These are phyloP conservation scores for Alviniconcha marisindica DNA, from an alignment of 1,140 invertebrate genomes.

Conservation along the genomic window DNA sequence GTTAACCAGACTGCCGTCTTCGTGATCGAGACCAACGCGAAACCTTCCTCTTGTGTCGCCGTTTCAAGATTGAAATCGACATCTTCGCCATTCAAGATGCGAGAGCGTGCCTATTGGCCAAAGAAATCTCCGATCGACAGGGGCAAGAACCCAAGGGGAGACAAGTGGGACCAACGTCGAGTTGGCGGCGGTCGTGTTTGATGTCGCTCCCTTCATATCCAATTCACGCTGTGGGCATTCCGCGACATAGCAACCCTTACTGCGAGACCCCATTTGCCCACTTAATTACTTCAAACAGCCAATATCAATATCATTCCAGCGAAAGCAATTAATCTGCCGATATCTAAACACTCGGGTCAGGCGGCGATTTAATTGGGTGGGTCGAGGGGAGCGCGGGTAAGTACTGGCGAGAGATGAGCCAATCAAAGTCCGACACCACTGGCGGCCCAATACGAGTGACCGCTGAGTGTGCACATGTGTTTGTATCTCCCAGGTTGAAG, in stretches of 20 bases:
- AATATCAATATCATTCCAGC: slow-evolving; percentile 36
- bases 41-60: slow-evolving; percentile 8
- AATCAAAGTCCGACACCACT: slow-evolving; percentile 12
- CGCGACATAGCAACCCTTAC: slow-evolving; percentile 5
- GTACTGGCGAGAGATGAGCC: slow-evolving; percentile 17
- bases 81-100: neutral
- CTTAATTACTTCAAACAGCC: slow-evolving; percentile 42
- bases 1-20: neutral
- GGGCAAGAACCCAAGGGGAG: neutral
- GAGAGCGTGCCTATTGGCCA: neutral
- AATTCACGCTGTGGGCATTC: slow-evolving; percentile 28
- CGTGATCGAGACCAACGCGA: neutral
- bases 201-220: slow-evolving; percentile 27
- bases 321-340: slow-evolving; percentile 42
- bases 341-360: slow-evolving; percentile 34
- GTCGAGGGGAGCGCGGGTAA: slow-evolving; percentile 29
- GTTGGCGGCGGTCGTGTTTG: slow-evolving; percentile 26
- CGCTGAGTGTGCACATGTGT: slow-evolving; percentile 42
- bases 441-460: slow-evolving; percentile 30
- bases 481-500: slow-evolving; percentile 40
- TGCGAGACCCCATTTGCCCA: slow-evolving; percentile 27
- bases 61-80: slow-evolving; percentile 24
- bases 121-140: neutral
- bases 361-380: slow-evolving; percentile 31
- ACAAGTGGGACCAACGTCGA: slow-evolving; percentile 4